phyloP scores from a whole-genome alignment of 2,888 invertebrate species.

The Opisthograptis luteolata region DNA sequence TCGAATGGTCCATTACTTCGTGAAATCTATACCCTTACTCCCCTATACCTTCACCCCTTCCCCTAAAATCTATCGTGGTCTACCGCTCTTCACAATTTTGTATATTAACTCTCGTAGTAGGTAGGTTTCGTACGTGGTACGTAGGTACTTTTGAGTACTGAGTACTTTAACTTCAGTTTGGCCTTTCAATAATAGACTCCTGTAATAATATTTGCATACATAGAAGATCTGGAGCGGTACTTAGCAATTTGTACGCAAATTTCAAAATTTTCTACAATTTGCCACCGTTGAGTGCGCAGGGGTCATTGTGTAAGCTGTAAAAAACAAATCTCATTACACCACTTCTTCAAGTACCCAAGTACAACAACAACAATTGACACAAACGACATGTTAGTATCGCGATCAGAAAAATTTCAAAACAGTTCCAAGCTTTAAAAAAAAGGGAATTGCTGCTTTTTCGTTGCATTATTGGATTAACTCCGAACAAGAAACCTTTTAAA shows the following conservation, averaged over 20 bases:
- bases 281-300: constrained; percentile 33
- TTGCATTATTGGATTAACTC: constrained; percentile 16
- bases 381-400: too few species aligned
- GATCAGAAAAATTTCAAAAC: neutral
- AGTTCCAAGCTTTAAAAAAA: neutral
- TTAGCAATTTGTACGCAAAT: constrained; percentile 70
- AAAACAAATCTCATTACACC: too few species aligned
- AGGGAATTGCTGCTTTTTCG: constrained; percentile 21
- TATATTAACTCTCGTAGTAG: too few species aligned
- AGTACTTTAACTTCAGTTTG: neutral
- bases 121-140: too few species aligned
- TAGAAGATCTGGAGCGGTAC: constrained; percentile 45
- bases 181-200: constrained; percentile 5
- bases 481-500: constrained; percentile 33
- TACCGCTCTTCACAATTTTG: too few species aligned
- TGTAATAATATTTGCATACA: constrained; percentile 4
- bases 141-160: neutral
- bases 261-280: constrained; percentile 64
- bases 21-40: constrained; percentile 13
- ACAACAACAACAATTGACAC: too few species aligned
- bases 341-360: too few species aligned
- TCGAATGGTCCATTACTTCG: constrained; percentile 32
- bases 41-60: neutral
- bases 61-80: too few species aligned
- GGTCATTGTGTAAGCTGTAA: constrained; percentile 7